phyloP scores from a whole-genome alignment of 2,888 invertebrate genomes.

The Thecocarcelia acutangulata region DNA sequence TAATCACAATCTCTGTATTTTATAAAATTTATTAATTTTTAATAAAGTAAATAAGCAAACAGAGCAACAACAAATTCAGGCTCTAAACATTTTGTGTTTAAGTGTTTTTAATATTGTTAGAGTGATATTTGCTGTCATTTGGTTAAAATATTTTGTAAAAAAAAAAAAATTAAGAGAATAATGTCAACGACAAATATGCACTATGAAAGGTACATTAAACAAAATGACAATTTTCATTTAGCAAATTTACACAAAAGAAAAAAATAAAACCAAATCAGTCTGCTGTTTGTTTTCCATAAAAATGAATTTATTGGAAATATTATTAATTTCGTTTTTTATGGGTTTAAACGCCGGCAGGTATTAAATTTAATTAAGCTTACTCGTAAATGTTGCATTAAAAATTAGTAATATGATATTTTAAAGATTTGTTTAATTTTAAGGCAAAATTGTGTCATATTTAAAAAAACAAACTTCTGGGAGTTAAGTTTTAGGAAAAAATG shows the following conservation, averaged over 20 bases:
- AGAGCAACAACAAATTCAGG: slow-evolving; percentile 14
- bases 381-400: slow-evolving; percentile 30
- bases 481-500: not conserved
- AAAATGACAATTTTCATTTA: slow-evolving; percentile 47
- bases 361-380: slow-evolving; percentile 50
- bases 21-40: slow-evolving; percentile 71
- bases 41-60: slow-evolving; percentile 69
- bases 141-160: slow-evolving; percentile 8
- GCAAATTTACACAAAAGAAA: not conserved
- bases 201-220: slow-evolving; percentile 58
- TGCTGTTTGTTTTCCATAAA: slow-evolving; percentile 35
- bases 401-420: not conserved
- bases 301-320: slow-evolving; percentile 25
- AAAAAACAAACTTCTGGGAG: not conserved
- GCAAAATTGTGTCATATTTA: not conserved
- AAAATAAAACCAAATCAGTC: slow-evolving; percentile 6
- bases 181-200: slow-evolving; percentile 16
- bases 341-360: slow-evolving; percentile 28
- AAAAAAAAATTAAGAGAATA: slow-evolving; percentile 5
- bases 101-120: slow-evolving; percentile 41
- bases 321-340: slow-evolving; percentile 11
- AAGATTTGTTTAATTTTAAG: not conserved
- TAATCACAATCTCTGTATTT: slow-evolving; percentile 71
- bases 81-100: slow-evolving; percentile 19
- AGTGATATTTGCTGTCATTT: slow-evolving; percentile 45